phyloP scores from a whole-genome alignment of 2,113 vertebrate species.

The Neogobius melanostomus region DNA sequence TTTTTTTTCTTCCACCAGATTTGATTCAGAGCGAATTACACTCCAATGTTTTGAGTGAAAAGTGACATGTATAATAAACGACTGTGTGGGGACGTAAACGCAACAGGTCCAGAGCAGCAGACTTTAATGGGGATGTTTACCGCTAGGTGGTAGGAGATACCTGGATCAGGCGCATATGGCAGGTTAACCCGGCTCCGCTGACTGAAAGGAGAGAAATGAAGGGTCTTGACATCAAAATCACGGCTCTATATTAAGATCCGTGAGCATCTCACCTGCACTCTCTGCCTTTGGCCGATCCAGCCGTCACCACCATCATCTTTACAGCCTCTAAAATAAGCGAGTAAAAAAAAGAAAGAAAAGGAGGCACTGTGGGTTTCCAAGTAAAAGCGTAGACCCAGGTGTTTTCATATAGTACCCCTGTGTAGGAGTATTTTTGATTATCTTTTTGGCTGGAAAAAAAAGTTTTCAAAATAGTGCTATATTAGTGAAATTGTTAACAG shows the following conservation, averaged over 20 bases:
- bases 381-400: neutral
- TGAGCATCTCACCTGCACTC: slow-evolving; percentile 4
- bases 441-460: too few species aligned
- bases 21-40: slow-evolving; percentile 18
- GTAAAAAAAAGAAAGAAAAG: neutral
- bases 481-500: too few species aligned
- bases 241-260: slow-evolving; percentile 6
- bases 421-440: too few species aligned
- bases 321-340: slow-evolving; percentile 1
- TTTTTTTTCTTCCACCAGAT: neutral
- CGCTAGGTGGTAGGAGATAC: slow-evolving; percentile 68
- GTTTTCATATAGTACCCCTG: neutral
- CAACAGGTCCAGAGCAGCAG: slow-evolving; percentile 53
- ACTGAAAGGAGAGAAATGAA: neutral
- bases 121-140: slow-evolving; percentile 1
- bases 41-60: neutral
- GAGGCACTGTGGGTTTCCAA: neutral
- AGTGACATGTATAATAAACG: neutral
- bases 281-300: neutral
- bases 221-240: neutral
- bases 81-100: neutral
- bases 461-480: too few species aligned
- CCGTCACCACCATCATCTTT: neutral
- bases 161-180: slow-evolving; percentile 1
- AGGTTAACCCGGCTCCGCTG: too few species aligned